These are phyloP conservation scores for Platysternon megacephalum DNA, from an alignment of 2,113 vertebrate genomes.

Conservation along the genomic window DNA sequence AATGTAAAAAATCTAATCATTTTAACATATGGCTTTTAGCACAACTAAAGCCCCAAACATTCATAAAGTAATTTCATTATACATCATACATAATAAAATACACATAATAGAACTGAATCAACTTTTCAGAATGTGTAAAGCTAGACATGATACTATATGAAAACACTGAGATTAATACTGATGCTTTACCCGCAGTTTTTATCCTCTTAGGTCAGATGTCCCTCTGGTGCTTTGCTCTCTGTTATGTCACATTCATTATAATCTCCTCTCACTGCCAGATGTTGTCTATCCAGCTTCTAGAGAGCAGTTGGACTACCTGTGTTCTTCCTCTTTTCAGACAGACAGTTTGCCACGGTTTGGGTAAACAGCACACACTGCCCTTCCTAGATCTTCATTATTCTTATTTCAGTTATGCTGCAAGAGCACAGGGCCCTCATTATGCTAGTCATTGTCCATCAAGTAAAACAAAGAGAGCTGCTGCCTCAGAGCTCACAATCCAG, in stretches of 20 bases:
- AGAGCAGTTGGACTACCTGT: accelerated
- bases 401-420: background rate
- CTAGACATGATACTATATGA: background rate
- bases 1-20: background rate
- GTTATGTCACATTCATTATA: background rate
- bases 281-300: background rate
- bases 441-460: accelerated
- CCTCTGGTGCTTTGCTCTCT: background rate
- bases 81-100: background rate
- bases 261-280: background rate
- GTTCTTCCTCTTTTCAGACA: background rate
- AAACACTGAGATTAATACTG: background rate
- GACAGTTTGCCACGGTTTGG: background rate
- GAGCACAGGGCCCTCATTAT: accelerated
- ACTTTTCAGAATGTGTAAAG: background rate
- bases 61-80: background rate
- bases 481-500: background rate
- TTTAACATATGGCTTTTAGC: background rate
- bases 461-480: background rate
- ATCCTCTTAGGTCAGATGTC: background rate
- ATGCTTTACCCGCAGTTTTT: background rate
- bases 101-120: background rate
- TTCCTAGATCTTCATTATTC: background rate
- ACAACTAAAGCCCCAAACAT: background rate
- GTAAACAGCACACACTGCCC: accelerated